Conservation (phyloP, 2,797 vertebrate genomes). For the Sebastes taczanowskii region DNA sequence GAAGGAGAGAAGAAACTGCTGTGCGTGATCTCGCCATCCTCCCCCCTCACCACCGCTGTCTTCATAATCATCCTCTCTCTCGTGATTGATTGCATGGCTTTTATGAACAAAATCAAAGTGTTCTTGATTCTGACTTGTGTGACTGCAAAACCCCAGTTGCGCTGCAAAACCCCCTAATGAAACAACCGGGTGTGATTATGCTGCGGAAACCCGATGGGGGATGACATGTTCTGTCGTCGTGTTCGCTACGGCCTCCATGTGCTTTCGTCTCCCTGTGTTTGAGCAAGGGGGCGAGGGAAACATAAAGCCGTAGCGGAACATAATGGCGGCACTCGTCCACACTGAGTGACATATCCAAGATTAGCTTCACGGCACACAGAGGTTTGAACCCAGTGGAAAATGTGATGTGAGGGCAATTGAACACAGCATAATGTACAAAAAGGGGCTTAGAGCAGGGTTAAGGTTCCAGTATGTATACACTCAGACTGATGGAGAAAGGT, state of each 20-base stretch:
- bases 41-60: not conserved
- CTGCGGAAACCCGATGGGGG: not conserved
- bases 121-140: slow-evolving; percentile 40
- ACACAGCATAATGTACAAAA: slow-evolving; percentile 4
- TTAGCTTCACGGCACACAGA: slow-evolving; percentile 25
- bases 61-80: slow-evolving; percentile 6
- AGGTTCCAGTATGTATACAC: not conserved
- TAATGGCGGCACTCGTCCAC: slow-evolving; percentile 11
- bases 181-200: not conserved
- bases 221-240: slow-evolving; percentile 25
- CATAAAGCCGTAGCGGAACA: slow-evolving; percentile 25
- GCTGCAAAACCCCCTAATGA: not conserved
- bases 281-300: slow-evolving; percentile 10
- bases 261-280: slow-evolving; percentile 29
- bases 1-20: slow-evolving; percentile 69
- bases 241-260: not conserved
- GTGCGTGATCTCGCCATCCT: slow-evolving; percentile 68
- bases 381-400: slow-evolving; percentile 53
- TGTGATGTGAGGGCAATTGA: slow-evolving; percentile 34
- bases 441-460: not conserved
- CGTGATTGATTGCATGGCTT: slow-evolving; percentile 59
- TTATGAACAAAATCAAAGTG: slow-evolving; percentile 36
- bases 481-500: not conserved
- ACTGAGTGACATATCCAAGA: slow-evolving; percentile 44
- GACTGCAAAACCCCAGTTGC: slow-evolving; percentile 56